Percentiles rank a stretch among this genome's conserved stretches.
These are phyloP conservation scores for Glaucopsyche alexis DNA, from an alignment of 2,888 invertebrate species.

Conservation along the genomic window DNA sequence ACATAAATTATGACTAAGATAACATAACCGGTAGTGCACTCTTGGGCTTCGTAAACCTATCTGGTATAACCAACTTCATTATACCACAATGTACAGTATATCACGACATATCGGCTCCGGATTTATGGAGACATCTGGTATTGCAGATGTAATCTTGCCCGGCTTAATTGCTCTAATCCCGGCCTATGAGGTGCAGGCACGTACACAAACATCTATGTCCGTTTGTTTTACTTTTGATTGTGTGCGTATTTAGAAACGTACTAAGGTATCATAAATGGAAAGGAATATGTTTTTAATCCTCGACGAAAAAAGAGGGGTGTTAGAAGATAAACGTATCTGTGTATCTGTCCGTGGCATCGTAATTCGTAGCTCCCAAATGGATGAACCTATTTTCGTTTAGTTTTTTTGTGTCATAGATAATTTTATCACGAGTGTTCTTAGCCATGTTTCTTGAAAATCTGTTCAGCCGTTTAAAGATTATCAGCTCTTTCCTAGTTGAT, in stretches of 20 bases:
- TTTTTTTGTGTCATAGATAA: too few relatives aligned
- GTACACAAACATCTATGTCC: neutral
- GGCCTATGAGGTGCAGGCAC: neutral
- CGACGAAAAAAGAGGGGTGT: too few relatives aligned
- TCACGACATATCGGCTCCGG: neutral
- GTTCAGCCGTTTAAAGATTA: too few relatives aligned
- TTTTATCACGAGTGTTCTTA: too few relatives aligned
- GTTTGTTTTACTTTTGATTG: neutral
- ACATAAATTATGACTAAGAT: neutral
- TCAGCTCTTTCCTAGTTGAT: too few relatives aligned
- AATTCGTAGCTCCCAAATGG: too few relatives aligned
- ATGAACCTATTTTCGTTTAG: too few relatives aligned
- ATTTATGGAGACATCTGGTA: neutral
- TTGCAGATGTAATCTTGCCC: constrained; percentile 7
- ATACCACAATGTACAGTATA: neutral
- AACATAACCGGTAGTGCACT: neutral
- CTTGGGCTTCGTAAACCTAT: neutral
- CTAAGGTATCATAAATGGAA: neutral
- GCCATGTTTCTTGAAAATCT: too few relatives aligned
- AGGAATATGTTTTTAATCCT: neutral
- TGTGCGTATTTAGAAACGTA: neutral
- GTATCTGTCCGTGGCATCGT: too few relatives aligned
- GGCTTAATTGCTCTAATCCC: neutral
- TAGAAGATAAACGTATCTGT: too few relatives aligned
- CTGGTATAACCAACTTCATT: neutral